Percentiles rank a stretch among this genome's conserved stretches.
Conservation (phyloP, 2,888 invertebrate species). For the Polydesmus complanatus region DNA sequence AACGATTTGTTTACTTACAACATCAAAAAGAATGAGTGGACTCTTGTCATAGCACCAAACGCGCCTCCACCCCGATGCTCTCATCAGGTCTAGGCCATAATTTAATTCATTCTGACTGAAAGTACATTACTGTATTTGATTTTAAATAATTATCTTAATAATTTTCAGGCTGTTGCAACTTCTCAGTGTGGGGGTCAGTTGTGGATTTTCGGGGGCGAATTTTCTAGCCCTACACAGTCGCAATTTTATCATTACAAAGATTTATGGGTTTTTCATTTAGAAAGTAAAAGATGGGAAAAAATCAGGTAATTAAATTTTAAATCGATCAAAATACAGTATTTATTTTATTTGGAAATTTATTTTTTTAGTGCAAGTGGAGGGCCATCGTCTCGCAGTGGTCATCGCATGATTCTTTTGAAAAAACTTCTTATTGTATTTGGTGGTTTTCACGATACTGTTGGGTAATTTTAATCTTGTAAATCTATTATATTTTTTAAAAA, state of each 20-base stretch:
- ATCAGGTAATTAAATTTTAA: constrained; percentile 36
- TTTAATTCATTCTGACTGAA: background rate
- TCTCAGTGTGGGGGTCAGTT: constrained; percentile 59
- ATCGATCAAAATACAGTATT: background rate
- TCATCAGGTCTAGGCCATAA: constrained; percentile 47
- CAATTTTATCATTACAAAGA: constrained; percentile 90
- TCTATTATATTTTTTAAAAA: background rate
- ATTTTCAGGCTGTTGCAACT: constrained; percentile 48
- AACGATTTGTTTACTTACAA: constrained; percentile 75
- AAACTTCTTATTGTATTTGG: constrained; percentile 74
- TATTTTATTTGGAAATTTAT: constrained; percentile 19
- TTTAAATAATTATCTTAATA: background rate
- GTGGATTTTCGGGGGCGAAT: constrained; percentile 83
- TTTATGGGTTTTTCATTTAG: constrained; percentile 70
- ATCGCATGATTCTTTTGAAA: constrained; percentile 68
- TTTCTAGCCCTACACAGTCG: constrained; percentile 72
- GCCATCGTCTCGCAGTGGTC: constrained; percentile 74
- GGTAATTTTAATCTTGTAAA: constrained; percentile 16
- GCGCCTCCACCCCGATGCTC: constrained; percentile 77
- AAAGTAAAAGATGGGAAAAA: constrained; percentile 71
- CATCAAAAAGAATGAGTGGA: constrained; percentile 64
- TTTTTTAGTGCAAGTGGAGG: constrained; percentile 48
- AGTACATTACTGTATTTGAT: background rate
- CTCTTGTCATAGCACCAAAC: constrained; percentile 60
- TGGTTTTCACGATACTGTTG: constrained; percentile 77